phyloP scores from a whole-genome alignment of 2,888 invertebrate genomes.

The Argynnis bischoffii region DNA sequence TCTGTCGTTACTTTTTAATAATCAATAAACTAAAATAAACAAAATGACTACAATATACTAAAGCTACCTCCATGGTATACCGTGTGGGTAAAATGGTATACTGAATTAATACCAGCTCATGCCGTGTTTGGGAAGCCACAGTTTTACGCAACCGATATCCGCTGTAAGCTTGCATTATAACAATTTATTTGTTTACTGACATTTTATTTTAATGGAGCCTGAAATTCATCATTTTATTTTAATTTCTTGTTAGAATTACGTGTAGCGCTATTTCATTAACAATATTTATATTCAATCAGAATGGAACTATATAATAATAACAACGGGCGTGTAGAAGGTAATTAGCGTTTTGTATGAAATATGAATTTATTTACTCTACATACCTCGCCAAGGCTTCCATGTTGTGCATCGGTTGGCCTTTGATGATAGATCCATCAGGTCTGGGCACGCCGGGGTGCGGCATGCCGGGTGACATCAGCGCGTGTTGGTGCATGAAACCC shows the following conservation, averaged over 20 bases:
- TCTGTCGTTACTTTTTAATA: conserved; percentile 56
- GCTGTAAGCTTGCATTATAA: conserved; percentile 45
- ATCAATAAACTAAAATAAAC: conserved; percentile 67
- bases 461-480: conserved; percentile 94
- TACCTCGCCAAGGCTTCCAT: conserved; percentile 96
- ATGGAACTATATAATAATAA: no score
- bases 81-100: conserved; percentile 33
- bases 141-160: conserved; percentile 50
- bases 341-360: no score
- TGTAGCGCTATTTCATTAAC: background rate
- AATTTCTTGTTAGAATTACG: conserved; percentile 4
- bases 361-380: conserved; percentile 22
- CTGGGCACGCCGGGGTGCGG: conserved; percentile 90
- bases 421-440: conserved; percentile 92
- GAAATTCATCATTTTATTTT: conserved; percentile 25
- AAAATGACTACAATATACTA: conserved; percentile 32
- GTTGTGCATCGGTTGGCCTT: conserved; percentile 92
- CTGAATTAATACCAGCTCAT: conserved; percentile 41
- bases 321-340: no score
- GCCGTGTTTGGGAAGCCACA: conserved; percentile 45
- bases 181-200: conserved; percentile 37
- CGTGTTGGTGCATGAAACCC: conserved; percentile 97
- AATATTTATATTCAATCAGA: no score
- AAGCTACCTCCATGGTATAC: conserved; percentile 32
- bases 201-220: conserved; percentile 31